phyloP scores from a whole-genome alignment of 2,797 vertebrate species.

The Urosaurus nigricauda region DNA sequence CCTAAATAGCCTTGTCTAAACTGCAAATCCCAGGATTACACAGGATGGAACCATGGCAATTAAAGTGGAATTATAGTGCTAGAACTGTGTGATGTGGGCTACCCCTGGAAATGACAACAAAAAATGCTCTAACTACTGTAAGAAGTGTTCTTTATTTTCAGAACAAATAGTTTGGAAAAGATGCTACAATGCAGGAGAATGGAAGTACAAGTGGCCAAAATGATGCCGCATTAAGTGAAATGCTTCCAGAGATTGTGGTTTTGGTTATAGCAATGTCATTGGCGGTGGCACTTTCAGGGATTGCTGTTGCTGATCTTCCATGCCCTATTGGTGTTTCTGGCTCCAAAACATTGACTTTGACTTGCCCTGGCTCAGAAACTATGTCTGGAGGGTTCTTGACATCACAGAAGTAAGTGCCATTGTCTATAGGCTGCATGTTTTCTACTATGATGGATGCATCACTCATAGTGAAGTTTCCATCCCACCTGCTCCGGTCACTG shows the following conservation, averaged over 20 bases:
- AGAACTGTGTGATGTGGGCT: too few species aligned
- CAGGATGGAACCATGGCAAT: too few species aligned
- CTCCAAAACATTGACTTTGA: background rate
- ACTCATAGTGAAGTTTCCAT: background rate
- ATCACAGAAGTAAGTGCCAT: conserved; percentile 87
- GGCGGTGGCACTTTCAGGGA: background rate
- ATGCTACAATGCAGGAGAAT: conserved; percentile 9
- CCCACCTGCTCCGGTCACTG: background rate
- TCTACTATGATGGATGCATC: conserved; percentile 64
- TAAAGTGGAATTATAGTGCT: too few species aligned
- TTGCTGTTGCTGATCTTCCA: background rate
- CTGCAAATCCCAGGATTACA: too few species aligned
- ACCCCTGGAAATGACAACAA: background rate
- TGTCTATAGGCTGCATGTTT: conserved; percentile 85
- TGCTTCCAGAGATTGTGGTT: background rate
- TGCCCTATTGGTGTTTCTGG: too few species aligned
- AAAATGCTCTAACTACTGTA: background rate
- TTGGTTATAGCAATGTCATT: background rate
- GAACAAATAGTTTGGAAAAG: background rate
- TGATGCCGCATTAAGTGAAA: background rate
- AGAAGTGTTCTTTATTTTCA: conserved; percentile 15
- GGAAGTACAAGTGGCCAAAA: background rate
- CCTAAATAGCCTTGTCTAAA: too few species aligned
- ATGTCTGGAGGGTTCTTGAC: conserved; percentile 89
- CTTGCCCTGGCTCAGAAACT: conserved; percentile 70